Evolutionary conservation across 1,140 invertebrate genomes (phyloP), one percentile per base, ranked within the genome.

Genomic region (Hestina assimilis): DNA sequence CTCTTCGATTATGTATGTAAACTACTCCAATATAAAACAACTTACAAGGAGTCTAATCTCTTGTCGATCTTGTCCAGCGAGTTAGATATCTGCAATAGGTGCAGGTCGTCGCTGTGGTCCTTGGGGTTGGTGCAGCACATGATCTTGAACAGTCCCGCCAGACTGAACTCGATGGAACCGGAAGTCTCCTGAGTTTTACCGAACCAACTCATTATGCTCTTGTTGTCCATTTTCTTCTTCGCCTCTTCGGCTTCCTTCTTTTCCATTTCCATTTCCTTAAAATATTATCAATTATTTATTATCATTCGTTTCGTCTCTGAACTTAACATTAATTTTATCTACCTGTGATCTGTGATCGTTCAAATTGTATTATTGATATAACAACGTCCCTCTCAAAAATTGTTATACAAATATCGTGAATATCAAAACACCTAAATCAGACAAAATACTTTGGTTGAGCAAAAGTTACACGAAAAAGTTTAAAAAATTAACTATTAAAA

Each of bases 41-140:
- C 95, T 90, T 96, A 96, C 66, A 97, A 92, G 1, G 87, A 85
- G 63, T 96, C 95, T 56, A 97, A 82, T 61, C 94, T 89, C 65
- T 94, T 95, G 35, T 92, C 92, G 2, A 98, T 90, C 12, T 92
- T 92, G 26, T 96, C 94, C 29, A 98, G 83, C 0, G 94, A 93
- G 46, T 95, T 93, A 0, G 95, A 94, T 50, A 98, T 97, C 20
- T 94, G 91, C 1, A 95, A 90, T 1, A 98, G 87, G 74, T 97
- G 96, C 45, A 95, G 91, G 54, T 96, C 93, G 65, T 97, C 95
- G 62, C 96, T 94, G 0, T 94, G 92, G 1, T 94, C 92, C 71
- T 96, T 95, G 0, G 95, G 95, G 71, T 97, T 95, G 0, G 96
- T 96, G 66, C 96, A 98, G 41, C 96, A 92, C 90, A 97, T 93